Evolutionary conservation across 2,113 vertebrate species (phyloP).

Genomic region (Phoenicopterus ruber): DNA sequence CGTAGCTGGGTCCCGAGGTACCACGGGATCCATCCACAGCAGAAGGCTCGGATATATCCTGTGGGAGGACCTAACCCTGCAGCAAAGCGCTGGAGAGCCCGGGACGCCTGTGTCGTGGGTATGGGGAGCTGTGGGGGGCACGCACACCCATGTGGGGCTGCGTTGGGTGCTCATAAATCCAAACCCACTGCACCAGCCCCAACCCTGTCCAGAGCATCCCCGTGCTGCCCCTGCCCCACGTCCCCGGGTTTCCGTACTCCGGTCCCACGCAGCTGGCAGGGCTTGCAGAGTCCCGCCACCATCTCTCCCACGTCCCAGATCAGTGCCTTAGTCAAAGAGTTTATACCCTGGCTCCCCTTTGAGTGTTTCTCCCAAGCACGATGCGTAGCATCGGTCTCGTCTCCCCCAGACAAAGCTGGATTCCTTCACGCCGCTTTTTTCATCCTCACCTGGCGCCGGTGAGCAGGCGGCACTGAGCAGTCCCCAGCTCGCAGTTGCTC

Average conservation of each 20-base stretch:
- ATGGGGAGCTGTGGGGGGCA: too few species aligned
- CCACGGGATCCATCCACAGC: accelerated
- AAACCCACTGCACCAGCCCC: neutral
- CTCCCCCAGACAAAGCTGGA: neutral
- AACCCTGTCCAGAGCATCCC: neutral
- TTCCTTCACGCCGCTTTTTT: neutral
- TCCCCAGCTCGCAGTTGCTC: neutral
- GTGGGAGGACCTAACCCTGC: neutral
- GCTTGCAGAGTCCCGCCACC: neutral
- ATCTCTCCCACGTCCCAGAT: accelerated
- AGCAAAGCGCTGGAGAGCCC: neutral
- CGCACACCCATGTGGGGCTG: accelerated
- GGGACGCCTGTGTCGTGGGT: accelerated
- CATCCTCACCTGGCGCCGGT: neutral
- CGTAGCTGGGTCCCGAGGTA: too few species aligned
- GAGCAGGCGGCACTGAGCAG: accelerated
- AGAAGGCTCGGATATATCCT: neutral
- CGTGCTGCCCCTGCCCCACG: neutral
- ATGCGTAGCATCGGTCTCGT: accelerated
- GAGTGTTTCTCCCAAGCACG: neutral
- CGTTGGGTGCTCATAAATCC: neutral
- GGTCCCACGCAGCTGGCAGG: neutral
- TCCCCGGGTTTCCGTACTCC: neutral
- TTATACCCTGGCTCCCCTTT: neutral
- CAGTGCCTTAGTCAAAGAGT: accelerated